These are phyloP conservation scores for Drosophila austrosaltans DNA, from an alignment of 2,888 invertebrate genomes.

Conservation along the genomic window DNA sequence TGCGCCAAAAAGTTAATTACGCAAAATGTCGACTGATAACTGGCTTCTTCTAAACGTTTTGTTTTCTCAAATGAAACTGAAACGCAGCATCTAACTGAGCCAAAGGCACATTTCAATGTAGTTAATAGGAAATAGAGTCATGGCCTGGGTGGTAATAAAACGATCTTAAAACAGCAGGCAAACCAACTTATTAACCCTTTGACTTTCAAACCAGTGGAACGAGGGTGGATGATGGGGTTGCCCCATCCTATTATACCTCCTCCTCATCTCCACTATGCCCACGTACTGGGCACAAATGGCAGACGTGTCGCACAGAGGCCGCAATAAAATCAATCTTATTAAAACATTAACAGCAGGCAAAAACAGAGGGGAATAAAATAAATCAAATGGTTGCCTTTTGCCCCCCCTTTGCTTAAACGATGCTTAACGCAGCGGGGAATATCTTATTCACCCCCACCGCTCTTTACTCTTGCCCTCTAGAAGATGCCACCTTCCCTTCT, in stretches of 20 bases:
- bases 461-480: neutral
- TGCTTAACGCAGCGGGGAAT: slow-evolving; percentile 76
- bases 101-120: neutral
- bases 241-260: neutral
- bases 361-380: slow-evolving; percentile 66
- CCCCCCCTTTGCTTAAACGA: slow-evolving; percentile 53
- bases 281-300: slow-evolving; percentile 24
- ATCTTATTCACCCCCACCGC: slow-evolving; percentile 24
- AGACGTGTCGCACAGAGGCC: slow-evolving; percentile 32
- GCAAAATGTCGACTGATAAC: slow-evolving; percentile 55
- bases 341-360: slow-evolving; percentile 74
- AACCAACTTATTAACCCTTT: slow-evolving; percentile 82
- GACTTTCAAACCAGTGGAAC: slow-evolving; percentile 44
- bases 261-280: slow-evolving; percentile 27
- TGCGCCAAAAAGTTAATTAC: slow-evolving; percentile 82
- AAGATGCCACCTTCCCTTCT: slow-evolving; percentile 6
- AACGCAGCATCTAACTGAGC: neutral
- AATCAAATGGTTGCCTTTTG: slow-evolving; percentile 65
- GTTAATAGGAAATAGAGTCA: neutral
- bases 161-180: slow-evolving; percentile 80
- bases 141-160: slow-evolving; percentile 67
- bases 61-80: slow-evolving; percentile 10
- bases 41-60: neutral
- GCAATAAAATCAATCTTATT: slow-evolving; percentile 83
- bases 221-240: neutral